phyloP scores from a whole-genome alignment of 1,140 invertebrate species.

The Cyrtorhinus lividipennis region DNA sequence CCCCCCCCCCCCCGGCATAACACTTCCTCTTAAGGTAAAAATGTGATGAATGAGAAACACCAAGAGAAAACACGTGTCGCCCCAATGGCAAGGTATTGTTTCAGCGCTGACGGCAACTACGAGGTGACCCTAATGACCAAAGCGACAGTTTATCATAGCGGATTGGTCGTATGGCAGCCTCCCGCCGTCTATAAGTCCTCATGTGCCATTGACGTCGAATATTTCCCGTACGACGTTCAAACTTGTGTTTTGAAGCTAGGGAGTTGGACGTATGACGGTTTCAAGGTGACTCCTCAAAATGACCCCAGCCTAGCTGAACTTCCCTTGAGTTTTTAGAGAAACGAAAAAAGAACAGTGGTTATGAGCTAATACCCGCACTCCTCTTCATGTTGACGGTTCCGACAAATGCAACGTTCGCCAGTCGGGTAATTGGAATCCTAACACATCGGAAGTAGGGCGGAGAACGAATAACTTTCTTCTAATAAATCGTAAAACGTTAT shows the following conservation, averaged over 20 bases:
- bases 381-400: no score
- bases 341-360: no score
- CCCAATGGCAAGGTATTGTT: conserved; percentile 33
- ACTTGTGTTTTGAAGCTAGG: conserved; percentile 96
- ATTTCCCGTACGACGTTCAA: conserved; percentile 92
- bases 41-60: not conserved
- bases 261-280: conserved; percentile 88
- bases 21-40: no score
- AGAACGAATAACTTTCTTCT: no score
- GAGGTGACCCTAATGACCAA: conserved; percentile 58
- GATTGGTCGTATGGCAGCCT: conserved; percentile 87
- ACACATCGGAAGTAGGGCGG: no score
- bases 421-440: no score
- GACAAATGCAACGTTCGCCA: not conserved
- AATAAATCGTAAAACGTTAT: no score
- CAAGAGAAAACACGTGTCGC: not conserved
- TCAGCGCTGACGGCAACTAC: conserved; percentile 93
- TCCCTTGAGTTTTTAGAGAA: not conserved
- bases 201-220: conserved; percentile 91
- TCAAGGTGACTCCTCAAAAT: conserved; percentile 53
- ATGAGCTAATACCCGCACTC: no score
- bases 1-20: no score
- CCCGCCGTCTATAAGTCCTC: conserved; percentile 96
- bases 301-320: conserved; percentile 9
- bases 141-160: conserved; percentile 56